Evolutionary conservation across 2,888 invertebrate species (phyloP), one percentile per base, ranked within the genome.

Genomic region (Xylota sylvarum): DNA sequence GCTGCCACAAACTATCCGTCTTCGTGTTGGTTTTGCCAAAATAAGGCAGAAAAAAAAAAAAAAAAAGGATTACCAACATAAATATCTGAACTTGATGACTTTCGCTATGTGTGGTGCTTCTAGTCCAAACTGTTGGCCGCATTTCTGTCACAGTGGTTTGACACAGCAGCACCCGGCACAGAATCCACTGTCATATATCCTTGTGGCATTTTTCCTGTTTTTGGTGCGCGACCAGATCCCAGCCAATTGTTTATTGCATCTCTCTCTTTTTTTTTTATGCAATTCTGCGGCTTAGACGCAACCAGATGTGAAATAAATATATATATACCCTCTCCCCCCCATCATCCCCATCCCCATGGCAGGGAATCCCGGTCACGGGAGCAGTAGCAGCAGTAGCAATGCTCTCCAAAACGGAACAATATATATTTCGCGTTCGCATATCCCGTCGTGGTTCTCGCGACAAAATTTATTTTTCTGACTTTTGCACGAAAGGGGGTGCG

Each of bases 231-330:
- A 23, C 23, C 2, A 58, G 37, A 32, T 17, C 19, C 69, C n/a
- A 14, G 32, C 48, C 62, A 62, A 74, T 74, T 64, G 50, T 37
- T 50, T 74, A 43, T 70, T 43, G 14, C 14, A 1, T 30, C 17
- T 52, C 14, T 7, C 7, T 10, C 19, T 23, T 19, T 43, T 43
- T 64, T 74, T 65, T 46, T 40, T 10, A 10, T 10, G 17, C 56
- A 43, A 56, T 76, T 37, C 37, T 76, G 76, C 56, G 76, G 76
- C 76, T 76, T 76, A 56, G 56, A 27, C 27, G 46, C 56, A 56
- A 67, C 76, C 76, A 67, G 56, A 76, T 76, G 76, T 65, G 56
- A 76, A 76, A 76, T 76, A 76, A 65, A 65, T 73, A 62, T n/a
- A 32, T 14, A 6, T n/a, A 4, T 2, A n/a, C 6, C 37, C 3